A percentile compares a stretch with the other conserved stretches of the same genome.
These are phyloP conservation scores for Tetraneura akinire DNA, from an alignment of 1,140 invertebrate genomes.

Conservation along the genomic window DNA sequence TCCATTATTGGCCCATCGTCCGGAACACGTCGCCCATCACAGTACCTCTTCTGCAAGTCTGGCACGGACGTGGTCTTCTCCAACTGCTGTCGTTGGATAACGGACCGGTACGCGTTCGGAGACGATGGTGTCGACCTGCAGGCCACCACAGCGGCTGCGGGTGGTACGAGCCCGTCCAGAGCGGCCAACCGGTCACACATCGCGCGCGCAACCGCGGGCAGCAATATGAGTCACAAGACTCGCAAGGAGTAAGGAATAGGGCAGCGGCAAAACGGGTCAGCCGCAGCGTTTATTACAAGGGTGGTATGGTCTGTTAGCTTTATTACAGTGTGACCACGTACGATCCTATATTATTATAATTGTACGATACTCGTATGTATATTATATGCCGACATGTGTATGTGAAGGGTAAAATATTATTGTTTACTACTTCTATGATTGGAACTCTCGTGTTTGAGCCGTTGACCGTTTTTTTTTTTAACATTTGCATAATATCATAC, in stretches of 20 bases:
- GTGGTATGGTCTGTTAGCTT: not conserved
- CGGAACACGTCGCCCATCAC: not conserved
- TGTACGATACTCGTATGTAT: too few relatives aligned
- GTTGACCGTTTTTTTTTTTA: too few relatives aligned
- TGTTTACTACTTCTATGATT: too few relatives aligned
- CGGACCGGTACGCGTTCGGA: slow-evolving; percentile 24
- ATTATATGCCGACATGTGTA: too few relatives aligned
- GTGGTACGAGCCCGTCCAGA: slow-evolving; percentile 30
- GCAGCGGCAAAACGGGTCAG: not conserved
- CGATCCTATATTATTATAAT: too few relatives aligned
- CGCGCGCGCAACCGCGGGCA: slow-evolving; percentile 40
- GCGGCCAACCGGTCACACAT: slow-evolving; percentile 51
- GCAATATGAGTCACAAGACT: slow-evolving; percentile 36
- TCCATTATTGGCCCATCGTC: not conserved
- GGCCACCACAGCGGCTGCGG: slow-evolving; percentile 7
- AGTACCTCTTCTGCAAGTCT: not conserved
- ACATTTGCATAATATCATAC: too few relatives aligned
- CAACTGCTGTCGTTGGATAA: slow-evolving; percentile 28
- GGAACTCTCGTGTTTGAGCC: too few relatives aligned
- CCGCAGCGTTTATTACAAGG: not conserved
- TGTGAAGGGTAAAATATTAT: too few relatives aligned
- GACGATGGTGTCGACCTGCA: slow-evolving; percentile 39
- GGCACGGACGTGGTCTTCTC: slow-evolving; percentile 47
- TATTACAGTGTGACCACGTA: slow-evolving; percentile 23
- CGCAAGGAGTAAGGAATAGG: too few relatives aligned